Base-by-base conservation (phyloP, 2,797 vertebrate genomes). In the Anableps anableps region DNA sequence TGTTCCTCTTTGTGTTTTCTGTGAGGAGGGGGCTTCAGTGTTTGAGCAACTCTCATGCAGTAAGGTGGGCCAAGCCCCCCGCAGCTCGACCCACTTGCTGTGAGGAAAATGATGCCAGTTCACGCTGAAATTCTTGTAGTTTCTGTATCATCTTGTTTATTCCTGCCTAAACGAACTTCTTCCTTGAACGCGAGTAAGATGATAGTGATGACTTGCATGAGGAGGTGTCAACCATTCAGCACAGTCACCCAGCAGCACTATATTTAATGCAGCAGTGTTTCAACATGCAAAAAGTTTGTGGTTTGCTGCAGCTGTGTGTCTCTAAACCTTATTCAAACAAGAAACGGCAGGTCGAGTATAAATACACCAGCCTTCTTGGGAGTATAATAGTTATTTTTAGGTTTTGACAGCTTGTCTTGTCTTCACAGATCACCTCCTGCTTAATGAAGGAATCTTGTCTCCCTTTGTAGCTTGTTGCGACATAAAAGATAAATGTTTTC, bases 361-460 rank as follows among this genome's bases (percentile, higher is more conserved):
- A 88, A 91, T 55, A 84, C 75, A 72, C 55, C 71, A 23, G 14
- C 74, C 41, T 86, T 34, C 29, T 13, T 41, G 64, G 78, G 72
- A 79, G 72, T 87, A 2, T 84, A 87, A 74, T 80, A 58, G 0
- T 3, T 75, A 14, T 5, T 93, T 93, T 93, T 91, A 86, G 88
- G 83, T 41, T 82, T 79, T 85, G 88, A 85, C 87, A 60, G 43
- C 4, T 76, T 75, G 70, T 83, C 72, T 80, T 50, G 71, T 80
- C 66, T 84, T 81, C 48, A 58, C 29, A 80, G 60, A 68, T 36
- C 23, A 5, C 76, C 43, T 85, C 34, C 7, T 71, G 50, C 50
- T 76, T 38, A 14, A 21, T 72, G 41, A 60, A 51, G 58, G 16
- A 9, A 1, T 1, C 19, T n/a, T n/a, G n/a, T 9, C 83, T 75